Base-by-base conservation (phyloP, 1,140 invertebrate genomes). In the Drosophila elegans region DNA sequence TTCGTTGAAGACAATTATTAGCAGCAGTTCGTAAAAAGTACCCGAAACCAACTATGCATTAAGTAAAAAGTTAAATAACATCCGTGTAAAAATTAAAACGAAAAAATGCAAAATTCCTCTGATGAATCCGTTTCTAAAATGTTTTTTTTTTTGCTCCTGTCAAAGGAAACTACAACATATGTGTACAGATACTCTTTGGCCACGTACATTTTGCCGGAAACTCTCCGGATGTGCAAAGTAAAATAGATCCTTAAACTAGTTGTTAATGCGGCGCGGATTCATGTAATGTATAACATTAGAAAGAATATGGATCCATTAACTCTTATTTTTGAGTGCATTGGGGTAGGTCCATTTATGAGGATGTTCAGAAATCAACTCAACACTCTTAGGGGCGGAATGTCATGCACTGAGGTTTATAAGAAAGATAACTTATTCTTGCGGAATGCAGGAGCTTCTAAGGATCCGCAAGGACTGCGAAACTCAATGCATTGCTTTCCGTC, bases 21-120 rank as follows among this genome's bases (percentile, higher is more conserved):
- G 42, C 49, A 57, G 21, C 34, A n/a, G 25, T 61, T 29, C 57
- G 21, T 60, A 25, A 55, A 53, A 38, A 38, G 45, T 27, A 48
- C 38, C 59, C 51, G 7, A 42, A 54, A 48, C 25, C 51, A 46
- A 56, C 21, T 69, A 78, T 57, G 7, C 39, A 71, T 49, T 82
- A 85, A 85, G 82, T 59, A 39, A 62, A 85, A 88, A 78, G 80
- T 88, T 46, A 53, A 74, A 78, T 34, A 39, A 29, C 41, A 77
- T 60, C 68, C 68, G 64, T 85, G 77, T 84, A 85, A 64, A 78
- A 77, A 74, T 61, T 74, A 67, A 84, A 69, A 41, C n/a, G 49
- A 66, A 34, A 45, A 54, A 36, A 60, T 46, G 54, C 41, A 34
- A 62, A 62, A 32, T 34, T 16, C 34, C 32, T 16, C 38, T 29